Conservation (phyloP, 2,113 vertebrate genomes). For the Lethenteron reissneri region DNA sequence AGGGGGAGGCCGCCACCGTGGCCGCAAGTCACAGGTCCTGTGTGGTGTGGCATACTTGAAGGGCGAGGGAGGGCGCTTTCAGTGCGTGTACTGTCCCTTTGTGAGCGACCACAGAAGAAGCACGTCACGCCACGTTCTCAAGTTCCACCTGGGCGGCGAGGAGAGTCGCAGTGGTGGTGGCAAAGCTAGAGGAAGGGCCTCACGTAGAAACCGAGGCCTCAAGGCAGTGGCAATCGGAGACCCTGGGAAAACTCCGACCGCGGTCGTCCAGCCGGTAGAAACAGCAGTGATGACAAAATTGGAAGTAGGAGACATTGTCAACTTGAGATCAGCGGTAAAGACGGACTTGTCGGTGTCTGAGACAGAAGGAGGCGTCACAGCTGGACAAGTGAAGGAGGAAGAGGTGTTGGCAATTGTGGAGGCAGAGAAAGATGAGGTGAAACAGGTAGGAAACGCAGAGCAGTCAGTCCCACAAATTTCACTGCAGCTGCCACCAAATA, state of each 20-base stretch:
- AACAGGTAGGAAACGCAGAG: no score
- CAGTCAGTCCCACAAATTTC: no score
- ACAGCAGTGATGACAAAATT: background rate
- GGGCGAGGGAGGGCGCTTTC: conserved; percentile 1
- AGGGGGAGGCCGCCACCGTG: background rate
- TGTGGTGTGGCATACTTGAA: conserved; percentile 2
- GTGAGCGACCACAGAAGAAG: conserved; percentile 3
- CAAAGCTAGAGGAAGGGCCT: no score
- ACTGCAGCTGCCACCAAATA: no score
- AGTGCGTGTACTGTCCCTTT: conserved; percentile 2
- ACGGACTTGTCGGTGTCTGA: background rate
- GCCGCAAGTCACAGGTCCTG: background rate
- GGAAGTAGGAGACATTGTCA: no score
- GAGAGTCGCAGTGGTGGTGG: no score
- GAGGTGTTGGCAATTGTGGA: background rate
- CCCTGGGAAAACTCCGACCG: background rate
- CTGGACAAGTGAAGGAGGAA: background rate
- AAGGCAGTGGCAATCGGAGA: background rate
- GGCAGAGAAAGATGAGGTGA: no score
- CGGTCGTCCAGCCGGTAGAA: background rate
- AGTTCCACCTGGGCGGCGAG: background rate
- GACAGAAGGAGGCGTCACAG: background rate
- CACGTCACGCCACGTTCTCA: conserved; percentile 4
- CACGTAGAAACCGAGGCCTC: background rate
- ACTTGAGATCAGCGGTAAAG: no score